phyloP scores from a whole-genome alignment of 2,888 invertebrate genomes.

The Andrena bicolor region DNA sequence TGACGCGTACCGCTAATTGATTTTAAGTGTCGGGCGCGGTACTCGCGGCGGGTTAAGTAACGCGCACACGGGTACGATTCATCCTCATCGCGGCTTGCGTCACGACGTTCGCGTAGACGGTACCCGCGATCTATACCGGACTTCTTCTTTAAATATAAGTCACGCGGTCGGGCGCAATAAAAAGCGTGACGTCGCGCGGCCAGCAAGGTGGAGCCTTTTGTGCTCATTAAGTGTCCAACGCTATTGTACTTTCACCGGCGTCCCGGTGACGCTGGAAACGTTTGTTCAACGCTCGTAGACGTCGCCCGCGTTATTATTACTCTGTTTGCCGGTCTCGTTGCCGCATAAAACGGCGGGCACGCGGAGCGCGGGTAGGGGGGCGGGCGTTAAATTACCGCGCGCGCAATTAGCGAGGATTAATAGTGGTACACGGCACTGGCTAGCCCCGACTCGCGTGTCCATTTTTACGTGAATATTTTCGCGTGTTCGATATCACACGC shows the following conservation, averaged over 20 bases:
- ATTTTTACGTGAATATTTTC: conserved; percentile 53
- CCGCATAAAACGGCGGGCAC: conserved; percentile 11
- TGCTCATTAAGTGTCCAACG: conserved; percentile 46
- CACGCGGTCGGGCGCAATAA: conserved; percentile 50
- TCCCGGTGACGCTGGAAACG: conserved; percentile 21
- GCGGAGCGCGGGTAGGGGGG: background rate
- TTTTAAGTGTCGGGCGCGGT: conserved; percentile 76
- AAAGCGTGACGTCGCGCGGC: conserved; percentile 37
- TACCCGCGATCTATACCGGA: conserved; percentile 7
- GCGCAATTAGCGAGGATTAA: conserved; percentile 55
- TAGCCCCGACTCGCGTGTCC: background rate
- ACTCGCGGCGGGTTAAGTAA: conserved; percentile 73
- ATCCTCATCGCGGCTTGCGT: conserved; percentile 57
- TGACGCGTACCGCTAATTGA: conserved; percentile 75
- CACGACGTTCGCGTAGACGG: conserved; percentile 39
- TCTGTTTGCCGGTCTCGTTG: conserved; percentile 38
- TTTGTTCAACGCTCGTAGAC: conserved; percentile 35
- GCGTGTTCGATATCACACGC: conserved; percentile 50
- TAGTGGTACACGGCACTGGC: background rate
- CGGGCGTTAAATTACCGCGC: conserved; percentile 25
- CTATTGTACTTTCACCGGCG: conserved; percentile 50
- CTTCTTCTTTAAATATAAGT: conserved; percentile 62
- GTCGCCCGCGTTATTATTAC: conserved; percentile 45
- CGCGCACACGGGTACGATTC: conserved; percentile 55
- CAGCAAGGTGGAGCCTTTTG: conserved; percentile 53